These are phyloP conservation scores for Mus caroli DNA, from an alignment of 2,797 vertebrate species.

Conservation along the genomic window DNA sequence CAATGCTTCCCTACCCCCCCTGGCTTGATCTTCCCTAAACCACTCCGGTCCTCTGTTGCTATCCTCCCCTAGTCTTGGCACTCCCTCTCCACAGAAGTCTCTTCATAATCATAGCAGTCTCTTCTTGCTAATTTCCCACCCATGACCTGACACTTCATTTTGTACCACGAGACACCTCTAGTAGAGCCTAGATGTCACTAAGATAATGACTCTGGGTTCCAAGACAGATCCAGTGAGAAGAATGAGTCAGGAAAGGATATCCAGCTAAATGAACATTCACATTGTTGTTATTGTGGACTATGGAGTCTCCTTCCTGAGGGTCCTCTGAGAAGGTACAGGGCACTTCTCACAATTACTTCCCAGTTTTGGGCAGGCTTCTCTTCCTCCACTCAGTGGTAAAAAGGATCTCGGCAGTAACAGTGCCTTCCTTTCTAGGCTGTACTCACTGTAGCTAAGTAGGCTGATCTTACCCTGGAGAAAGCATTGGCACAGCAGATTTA, in stretches of 20 bases:
- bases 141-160: not conserved
- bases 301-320: not conserved
- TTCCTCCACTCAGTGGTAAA: not conserved
- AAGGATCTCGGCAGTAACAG: not conserved
- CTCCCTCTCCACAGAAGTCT: not conserved
- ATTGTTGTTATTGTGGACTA: not conserved
- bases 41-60: not conserved
- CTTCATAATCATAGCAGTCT: not conserved
- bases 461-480: not conserved
- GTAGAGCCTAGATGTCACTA: not conserved
- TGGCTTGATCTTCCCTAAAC: not conserved
- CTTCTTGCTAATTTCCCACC: not conserved
- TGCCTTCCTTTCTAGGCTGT: accelerated
- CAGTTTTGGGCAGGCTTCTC: not conserved
- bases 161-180: accelerated
- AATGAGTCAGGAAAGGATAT: not conserved
- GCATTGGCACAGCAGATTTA: not conserved
- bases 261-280: accelerated
- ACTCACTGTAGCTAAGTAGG: not conserved
- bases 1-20: not conserved
- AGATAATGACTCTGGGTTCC: not conserved
- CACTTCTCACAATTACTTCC: not conserved
- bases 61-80: not conserved
- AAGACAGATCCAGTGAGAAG: not conserved
- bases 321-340: not conserved